phyloP scores from a whole-genome alignment of 2,797 vertebrate genomes.

The Cichlasoma orientale region DNA sequence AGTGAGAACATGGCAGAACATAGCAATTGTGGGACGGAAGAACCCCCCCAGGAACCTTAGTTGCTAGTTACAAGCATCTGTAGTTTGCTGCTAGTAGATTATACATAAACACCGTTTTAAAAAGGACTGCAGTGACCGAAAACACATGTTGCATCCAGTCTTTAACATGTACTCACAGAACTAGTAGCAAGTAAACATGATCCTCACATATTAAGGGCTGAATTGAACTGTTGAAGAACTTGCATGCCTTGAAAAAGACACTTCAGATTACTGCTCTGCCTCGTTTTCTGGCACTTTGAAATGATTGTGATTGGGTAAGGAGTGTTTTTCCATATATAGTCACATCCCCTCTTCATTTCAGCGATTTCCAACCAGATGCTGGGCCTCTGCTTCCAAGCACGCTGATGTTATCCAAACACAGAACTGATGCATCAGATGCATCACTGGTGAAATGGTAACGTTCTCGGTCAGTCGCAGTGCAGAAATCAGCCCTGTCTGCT shows the following conservation, averaged over 20 bases:
- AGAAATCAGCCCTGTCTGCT: slow-evolving; percentile 22
- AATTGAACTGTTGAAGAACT: not conserved
- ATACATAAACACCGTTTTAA: not conserved
- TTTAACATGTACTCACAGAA: not conserved
- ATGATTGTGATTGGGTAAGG: not conserved
- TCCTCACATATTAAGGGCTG: not conserved
- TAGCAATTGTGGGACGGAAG: not conserved
- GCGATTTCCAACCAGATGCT: slow-evolving; percentile 36
- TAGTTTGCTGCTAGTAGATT: not conserved
- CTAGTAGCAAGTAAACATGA: not conserved
- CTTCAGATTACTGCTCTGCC: not conserved
- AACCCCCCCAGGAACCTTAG: not conserved
- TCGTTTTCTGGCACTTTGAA: not conserved
- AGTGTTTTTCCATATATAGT: not conserved
- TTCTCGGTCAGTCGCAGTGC: slow-evolving; percentile 12
- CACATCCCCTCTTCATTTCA: not conserved
- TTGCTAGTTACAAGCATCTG: not conserved
- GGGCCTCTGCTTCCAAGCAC: slow-evolving; percentile 29
- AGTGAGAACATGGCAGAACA: not conserved
- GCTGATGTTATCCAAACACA: slow-evolving; percentile 49
- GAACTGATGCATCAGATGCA: not conserved
- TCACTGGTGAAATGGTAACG: slow-evolving; percentile 32
- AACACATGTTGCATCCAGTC: not conserved
- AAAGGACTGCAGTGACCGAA: not conserved
- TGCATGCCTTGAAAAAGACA: not conserved